Evolutionary conservation across 2,888 invertebrate species (phyloP).

Genomic region (Eupithecia centaureata): DNA sequence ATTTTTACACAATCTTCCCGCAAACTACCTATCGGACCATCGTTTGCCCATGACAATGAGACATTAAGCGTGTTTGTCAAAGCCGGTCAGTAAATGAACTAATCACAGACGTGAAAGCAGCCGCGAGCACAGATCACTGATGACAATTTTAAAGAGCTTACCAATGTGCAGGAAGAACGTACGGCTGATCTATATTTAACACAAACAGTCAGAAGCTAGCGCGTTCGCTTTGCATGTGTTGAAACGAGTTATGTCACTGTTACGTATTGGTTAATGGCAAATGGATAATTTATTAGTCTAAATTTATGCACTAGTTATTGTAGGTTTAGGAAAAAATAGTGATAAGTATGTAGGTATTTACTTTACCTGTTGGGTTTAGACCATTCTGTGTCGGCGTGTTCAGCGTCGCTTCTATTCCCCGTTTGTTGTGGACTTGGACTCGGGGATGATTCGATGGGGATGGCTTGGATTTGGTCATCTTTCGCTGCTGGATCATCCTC

Average conservation of each 20-base stretch:
- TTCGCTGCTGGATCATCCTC: slow-evolving; percentile 66
- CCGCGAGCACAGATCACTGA: slow-evolving; percentile 80
- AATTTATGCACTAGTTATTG: slow-evolving; percentile 28
- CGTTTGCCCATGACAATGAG: slow-evolving; percentile 59
- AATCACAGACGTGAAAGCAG: slow-evolving; percentile 78
- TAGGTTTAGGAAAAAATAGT: slow-evolving; percentile 1
- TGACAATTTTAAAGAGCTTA: slow-evolving; percentile 82
- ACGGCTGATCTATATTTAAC: slow-evolving; percentile 78
- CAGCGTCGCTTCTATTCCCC: slow-evolving; percentile 58
- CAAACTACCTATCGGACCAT: slow-evolving; percentile 50
- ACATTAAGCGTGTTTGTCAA: slow-evolving; percentile 70
- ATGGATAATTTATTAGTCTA: slow-evolving; percentile 39
- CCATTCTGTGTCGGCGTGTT: slow-evolving; percentile 67
- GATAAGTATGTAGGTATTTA: slow-evolving; percentile 26
- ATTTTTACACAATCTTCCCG: slow-evolving; percentile 59
- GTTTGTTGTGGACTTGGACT: slow-evolving; percentile 70
- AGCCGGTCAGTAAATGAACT: slow-evolving; percentile 73
- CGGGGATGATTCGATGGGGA: slow-evolving; percentile 74
- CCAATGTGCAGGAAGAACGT: slow-evolving; percentile 78
- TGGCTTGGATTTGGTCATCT: slow-evolving; percentile 55
- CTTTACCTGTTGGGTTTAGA: slow-evolving; percentile 81
- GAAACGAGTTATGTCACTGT: slow-evolving; percentile 74
- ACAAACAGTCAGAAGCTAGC: slow-evolving; percentile 75
- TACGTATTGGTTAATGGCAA: slow-evolving; percentile 53
- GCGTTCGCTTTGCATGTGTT: slow-evolving; percentile 79